These are phyloP conservation scores for Tillus elongatus DNA, from an alignment of 2,888 invertebrate genomes.

Conservation along the genomic window DNA sequence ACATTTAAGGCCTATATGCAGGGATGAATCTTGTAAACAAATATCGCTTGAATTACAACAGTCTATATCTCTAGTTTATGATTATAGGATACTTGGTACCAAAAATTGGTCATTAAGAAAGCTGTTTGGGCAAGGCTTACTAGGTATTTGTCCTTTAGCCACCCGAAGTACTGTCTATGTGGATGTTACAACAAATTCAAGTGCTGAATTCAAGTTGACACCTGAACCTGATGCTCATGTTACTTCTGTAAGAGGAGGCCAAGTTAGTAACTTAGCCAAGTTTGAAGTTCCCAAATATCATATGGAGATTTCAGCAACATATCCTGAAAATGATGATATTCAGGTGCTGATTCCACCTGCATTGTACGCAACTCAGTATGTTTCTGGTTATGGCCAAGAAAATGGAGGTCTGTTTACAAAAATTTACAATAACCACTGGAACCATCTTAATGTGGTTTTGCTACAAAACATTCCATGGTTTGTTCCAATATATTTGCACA, in stretches of 20 bases:
- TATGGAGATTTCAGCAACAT: conserved; percentile 58
- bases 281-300: conserved; percentile 51
- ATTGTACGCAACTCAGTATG: conserved; percentile 66
- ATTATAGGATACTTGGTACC: conserved; percentile 56
- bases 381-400: conserved; percentile 87
- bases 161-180: conserved; percentile 70
- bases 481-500: conserved; percentile 80
- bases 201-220: conserved; percentile 53
- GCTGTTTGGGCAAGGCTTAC: conserved; percentile 78
- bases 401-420: conserved; percentile 81
- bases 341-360: conserved; percentile 56
- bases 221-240: conserved; percentile 53
- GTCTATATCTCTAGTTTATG: conserved; percentile 81
- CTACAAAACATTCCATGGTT: conserved; percentile 85
- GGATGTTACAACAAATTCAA: conserved; percentile 59
- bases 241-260: conserved; percentile 59
- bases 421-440: conserved; percentile 72
- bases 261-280: conserved; percentile 56
- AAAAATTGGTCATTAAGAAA: conserved; percentile 80
- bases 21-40: conserved; percentile 43
- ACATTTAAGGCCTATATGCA: conserved; percentile 73
- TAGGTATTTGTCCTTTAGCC: conserved; percentile 74
- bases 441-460: conserved; percentile 64
- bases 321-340: conserved; percentile 44
- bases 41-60: conserved; percentile 72